Conservation (phyloP, 1,140 invertebrate genomes). For the Sesamia nonagrioides region DNA sequence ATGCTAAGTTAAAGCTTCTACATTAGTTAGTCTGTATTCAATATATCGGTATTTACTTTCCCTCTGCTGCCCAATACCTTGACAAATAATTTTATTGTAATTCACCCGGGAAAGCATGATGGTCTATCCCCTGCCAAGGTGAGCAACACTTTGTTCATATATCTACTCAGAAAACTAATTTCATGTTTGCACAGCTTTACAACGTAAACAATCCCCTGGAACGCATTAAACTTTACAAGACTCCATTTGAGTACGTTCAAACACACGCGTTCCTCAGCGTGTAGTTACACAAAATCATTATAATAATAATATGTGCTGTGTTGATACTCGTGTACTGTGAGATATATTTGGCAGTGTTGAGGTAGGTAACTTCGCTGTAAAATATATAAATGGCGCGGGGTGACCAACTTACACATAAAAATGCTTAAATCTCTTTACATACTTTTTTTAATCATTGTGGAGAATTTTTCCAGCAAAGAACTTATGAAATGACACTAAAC, state of each 20-base stretch:
- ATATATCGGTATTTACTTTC: no score
- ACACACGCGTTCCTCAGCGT: conserved; percentile 37
- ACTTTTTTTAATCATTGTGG: no score
- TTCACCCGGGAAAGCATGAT: not conserved
- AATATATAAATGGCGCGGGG: no score
- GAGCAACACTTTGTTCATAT: conserved; percentile 23
- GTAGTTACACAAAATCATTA: conserved; percentile 44
- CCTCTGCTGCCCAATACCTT: not conserved
- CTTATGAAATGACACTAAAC: no score
- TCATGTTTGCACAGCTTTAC: conserved; percentile 41
- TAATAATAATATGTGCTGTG: conserved; percentile 39
- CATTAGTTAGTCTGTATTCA: no score
- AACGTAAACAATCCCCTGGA: conserved; percentile 49
- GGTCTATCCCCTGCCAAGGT: not conserved
- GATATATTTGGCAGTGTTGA: not conserved
- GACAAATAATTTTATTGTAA: not conserved
- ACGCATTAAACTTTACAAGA: conserved; percentile 52
- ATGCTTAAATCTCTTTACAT: no score
- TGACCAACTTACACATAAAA: no score
- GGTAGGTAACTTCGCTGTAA: not conserved
- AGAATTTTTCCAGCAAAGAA: no score
- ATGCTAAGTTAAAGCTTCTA: no score
- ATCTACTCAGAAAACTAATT: conserved; percentile 46
- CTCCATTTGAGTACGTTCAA: conserved; percentile 50
- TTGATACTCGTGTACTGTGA: conserved; percentile 1